phyloP scores from a whole-genome alignment of 2,888 invertebrate species.

The Notodonta dromedarius region DNA sequence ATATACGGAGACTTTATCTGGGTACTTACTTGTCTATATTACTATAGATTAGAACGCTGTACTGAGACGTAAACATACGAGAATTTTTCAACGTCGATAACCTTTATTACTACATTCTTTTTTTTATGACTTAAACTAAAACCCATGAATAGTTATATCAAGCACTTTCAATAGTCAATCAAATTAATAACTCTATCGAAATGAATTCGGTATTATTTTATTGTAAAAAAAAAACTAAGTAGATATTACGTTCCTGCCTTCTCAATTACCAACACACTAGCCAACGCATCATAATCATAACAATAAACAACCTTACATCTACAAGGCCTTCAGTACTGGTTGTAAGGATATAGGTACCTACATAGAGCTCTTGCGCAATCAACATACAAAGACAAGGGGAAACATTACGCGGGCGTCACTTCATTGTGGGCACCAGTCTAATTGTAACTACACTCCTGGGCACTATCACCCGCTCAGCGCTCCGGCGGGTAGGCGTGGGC shows the following conservation, averaged over 20 bases:
- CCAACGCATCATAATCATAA: background rate
- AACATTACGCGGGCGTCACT: slow-evolving; percentile 82
- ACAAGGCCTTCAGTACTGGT: background rate
- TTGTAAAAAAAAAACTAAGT: no score
- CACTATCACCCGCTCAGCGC: slow-evolving; percentile 83
- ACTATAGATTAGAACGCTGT: background rate
- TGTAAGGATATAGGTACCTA: background rate
- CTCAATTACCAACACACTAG: background rate
- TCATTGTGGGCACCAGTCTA: slow-evolving; percentile 83
- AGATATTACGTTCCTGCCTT: background rate
- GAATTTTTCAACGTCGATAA: no score
- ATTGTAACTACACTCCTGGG: slow-evolving; percentile 85
- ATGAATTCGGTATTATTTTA: no score
- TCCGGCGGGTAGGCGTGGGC: slow-evolving; percentile 81
- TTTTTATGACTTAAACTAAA: no score
- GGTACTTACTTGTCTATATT: background rate
- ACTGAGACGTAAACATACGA: no score
- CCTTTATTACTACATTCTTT: no score
- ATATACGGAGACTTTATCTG: slow-evolving; percentile 19
- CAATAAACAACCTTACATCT: background rate
- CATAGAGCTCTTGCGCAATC: slow-evolving; percentile 68
- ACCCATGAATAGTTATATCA: no score
- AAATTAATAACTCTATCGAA: no score
- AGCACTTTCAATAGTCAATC: no score
- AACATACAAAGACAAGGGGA: slow-evolving; percentile 82